Evolutionary conservation across 1,140 invertebrate species (phyloP).

Genomic region (Tetramorium alpestre): DNA sequence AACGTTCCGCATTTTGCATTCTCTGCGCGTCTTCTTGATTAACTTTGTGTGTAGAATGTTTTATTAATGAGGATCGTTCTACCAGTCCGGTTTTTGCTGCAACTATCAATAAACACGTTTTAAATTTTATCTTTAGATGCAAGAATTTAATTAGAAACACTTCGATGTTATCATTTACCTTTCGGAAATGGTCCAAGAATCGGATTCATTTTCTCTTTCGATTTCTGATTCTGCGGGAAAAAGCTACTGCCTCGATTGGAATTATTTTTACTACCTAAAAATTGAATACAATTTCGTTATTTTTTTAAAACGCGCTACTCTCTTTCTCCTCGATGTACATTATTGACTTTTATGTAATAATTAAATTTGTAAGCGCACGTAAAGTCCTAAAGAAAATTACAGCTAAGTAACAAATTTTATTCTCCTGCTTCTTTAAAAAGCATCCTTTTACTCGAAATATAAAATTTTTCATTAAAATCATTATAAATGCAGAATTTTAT

Average conservation of each 20-base stretch:
- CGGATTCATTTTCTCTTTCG: conserved; percentile 88
- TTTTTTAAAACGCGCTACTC: neutral
- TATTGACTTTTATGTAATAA: neutral
- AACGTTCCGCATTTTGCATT: conserved; percentile 89
- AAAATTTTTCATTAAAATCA: neutral
- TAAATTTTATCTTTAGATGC: neutral
- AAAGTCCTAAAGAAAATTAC: neutral
- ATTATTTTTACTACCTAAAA: conserved; percentile 83
- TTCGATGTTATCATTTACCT: conserved; percentile 78
- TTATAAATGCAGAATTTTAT: conserved; percentile 18
- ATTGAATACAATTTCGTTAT: neutral
- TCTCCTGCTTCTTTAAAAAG: neutral
- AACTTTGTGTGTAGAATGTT: conserved; percentile 90
- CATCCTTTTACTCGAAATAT: neutral
- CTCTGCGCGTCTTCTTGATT: conserved; percentile 89
- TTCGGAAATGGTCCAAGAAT: conserved; percentile 91
- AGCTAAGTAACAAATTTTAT: neutral
- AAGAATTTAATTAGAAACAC: neutral
- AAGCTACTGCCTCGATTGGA: conserved; percentile 79
- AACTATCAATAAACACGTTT: neutral
- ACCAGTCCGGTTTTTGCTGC: conserved; percentile 90
- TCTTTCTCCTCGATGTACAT: neutral
- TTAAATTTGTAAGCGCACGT: neutral
- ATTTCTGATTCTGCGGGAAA: conserved; percentile 80
- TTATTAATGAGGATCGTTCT: conserved; percentile 95